Evolutionary conservation across 2,888 invertebrate species (phyloP), one percentile per base, ranked within the genome.

Genomic region (Philhelius pedissequus): DNA sequence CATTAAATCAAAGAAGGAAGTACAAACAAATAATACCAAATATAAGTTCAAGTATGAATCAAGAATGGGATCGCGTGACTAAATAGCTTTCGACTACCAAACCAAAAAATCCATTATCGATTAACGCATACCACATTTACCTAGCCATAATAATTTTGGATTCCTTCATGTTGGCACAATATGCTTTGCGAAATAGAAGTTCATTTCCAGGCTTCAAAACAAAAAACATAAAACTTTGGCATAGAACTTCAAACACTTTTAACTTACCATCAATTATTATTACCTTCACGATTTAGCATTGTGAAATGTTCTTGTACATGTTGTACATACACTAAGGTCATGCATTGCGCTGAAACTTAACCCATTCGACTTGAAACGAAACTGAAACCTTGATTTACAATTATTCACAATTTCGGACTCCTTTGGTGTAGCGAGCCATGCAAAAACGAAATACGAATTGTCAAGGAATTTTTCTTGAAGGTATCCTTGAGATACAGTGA

Each of bases 211-310:
- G 13, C 48, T 32, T 11, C n/a, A 35, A 68, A 43, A 35, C 9
- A 32, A 35, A 38, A 50, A 9, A 11, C 15, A 25, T 27, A 50
- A 43, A 62, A 71, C 80, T 70, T 84, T 84, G 80, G 84, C 80
- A 84, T 9, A 84, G 84, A 84, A 84, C 84, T 84, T 84, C 74
- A 60, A 79, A 70, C 74, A 64, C 3, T 4, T 3, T 13, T 13
- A 11, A 2, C 4, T 48, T 48, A 54, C 45, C 68, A 54, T 50
- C 64, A 75, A 27, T 52, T n/a, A 48, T 75, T 62, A 66, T 48
- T 66, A 8, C 40, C 58, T 45, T 18, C 71, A 79, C 73, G 54
- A 45, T 40, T 13, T 45, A 25, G 40, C 66, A 70, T 70, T 60
- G n/a, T 18, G 8, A 18, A 45, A n/a, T n/a, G n/a, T n/a, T n/a